Evolutionary conservation across 2,113 vertebrate genomes (phyloP).

Genomic region (Crotalus helleri): DNA sequence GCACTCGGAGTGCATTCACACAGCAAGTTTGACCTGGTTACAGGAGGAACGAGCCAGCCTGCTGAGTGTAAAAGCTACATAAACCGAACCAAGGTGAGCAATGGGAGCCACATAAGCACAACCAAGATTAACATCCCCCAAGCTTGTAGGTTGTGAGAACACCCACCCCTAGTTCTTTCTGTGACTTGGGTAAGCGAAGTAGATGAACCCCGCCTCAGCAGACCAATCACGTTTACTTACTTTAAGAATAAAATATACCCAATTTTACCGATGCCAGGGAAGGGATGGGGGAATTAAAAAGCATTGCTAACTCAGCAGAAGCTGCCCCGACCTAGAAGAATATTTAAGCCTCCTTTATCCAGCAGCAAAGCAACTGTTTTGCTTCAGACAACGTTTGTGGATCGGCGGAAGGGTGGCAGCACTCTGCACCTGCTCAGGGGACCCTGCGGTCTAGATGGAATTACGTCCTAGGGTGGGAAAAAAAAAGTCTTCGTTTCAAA

Average conservation of each 20-base stretch:
- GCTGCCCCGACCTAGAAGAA: background rate
- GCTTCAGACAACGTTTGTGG: too few species aligned
- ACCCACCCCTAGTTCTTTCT: background rate
- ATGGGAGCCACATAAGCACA: background rate
- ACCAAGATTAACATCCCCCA: background rate
- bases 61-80: background rate
- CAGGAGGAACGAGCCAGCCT: background rate
- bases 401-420: too few species aligned
- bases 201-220: background rate
- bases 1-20: background rate
- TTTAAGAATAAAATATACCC: background rate
- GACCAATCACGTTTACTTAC: background rate
- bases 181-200: background rate
- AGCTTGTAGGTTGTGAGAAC: background rate
- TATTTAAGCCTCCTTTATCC: background rate
- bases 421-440: background rate
- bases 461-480: too few species aligned
- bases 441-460: background rate
- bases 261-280: background rate
- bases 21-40: background rate
- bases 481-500: background rate
- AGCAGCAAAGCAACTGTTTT: too few species aligned
- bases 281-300: background rate
- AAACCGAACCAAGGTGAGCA: background rate
- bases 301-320: background rate